These are phyloP conservation scores for Craseonycteris thonglongyai DNA, from an alignment of 2,113 vertebrate species.

Conservation along the genomic window DNA sequence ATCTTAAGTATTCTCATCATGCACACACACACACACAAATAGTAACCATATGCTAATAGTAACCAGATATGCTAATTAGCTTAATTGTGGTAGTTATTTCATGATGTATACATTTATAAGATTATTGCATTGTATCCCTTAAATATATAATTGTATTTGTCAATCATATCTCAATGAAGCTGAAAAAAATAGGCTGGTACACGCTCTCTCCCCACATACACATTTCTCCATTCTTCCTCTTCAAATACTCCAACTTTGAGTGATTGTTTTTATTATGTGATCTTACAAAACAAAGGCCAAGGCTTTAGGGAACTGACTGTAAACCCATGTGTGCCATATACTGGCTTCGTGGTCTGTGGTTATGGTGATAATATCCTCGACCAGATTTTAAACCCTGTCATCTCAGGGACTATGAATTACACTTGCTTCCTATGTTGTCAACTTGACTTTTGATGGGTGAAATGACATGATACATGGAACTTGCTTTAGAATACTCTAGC, in stretches of 20 bases:
- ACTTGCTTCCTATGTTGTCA: neutral
- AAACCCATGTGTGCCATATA: neutral
- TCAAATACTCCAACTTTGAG: neutral
- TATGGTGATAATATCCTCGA: neutral
- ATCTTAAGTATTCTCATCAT: neutral
- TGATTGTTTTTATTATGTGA: neutral
- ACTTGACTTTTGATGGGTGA: neutral
- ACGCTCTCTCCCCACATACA: neutral
- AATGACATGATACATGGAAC: neutral
- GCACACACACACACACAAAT: neutral
- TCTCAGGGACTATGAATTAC: neutral
- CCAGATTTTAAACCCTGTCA: neutral
- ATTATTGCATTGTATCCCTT: neutral
- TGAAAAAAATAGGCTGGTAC: too few species aligned
- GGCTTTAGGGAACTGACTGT: neutral
- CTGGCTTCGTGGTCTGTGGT: neutral
- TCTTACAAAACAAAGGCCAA: neutral
- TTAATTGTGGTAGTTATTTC: neutral
- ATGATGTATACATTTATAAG: neutral
- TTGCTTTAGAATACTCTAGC: neutral
- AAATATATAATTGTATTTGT: too few species aligned
- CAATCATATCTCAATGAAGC: too few species aligned
- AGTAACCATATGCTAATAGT: neutral
- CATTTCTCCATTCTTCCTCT: neutral
- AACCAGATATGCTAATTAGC: neutral